These are phyloP conservation scores for Hipparchia sbordonii DNA, from an alignment of 2,888 invertebrate species.

Conservation along the genomic window DNA sequence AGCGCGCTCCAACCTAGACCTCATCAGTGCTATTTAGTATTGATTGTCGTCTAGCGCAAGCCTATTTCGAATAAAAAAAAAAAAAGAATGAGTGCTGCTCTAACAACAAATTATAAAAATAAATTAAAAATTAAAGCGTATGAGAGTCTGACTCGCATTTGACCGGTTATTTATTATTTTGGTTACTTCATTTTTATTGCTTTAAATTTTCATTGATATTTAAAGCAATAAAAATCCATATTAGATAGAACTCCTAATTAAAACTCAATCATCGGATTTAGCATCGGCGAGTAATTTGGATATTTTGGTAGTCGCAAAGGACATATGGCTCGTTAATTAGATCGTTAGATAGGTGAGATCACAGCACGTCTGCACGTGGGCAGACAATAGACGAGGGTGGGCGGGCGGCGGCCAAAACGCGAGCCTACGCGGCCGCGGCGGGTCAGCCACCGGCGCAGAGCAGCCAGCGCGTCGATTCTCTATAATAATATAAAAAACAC, in stretches of 20 bases:
- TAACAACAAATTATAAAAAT: too few species aligned
- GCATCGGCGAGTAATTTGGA: conserved; percentile 33
- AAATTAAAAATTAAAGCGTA: too few species aligned
- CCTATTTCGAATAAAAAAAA: too few species aligned
- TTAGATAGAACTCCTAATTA: not conserved
- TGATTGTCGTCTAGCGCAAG: too few species aligned
- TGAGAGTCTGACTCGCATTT: too few species aligned
- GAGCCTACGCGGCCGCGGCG: conserved; percentile 60
- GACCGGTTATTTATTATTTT: too few species aligned
- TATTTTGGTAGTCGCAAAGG: conserved; percentile 33
- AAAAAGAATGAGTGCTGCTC: too few species aligned
- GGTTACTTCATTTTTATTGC: too few species aligned
- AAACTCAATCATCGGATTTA: not conserved
- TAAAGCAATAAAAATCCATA: conserved; percentile 32
- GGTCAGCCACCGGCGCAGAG: conserved; percentile 31
- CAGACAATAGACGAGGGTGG: conserved; percentile 72
- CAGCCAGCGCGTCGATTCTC: too few species aligned
- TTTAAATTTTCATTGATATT: not conserved
- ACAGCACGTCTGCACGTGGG: conserved; percentile 65
- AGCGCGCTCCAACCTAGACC: too few species aligned
- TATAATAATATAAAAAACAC: too few species aligned
- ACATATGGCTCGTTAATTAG: conserved; percentile 53
- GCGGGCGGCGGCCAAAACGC: conserved; percentile 63
- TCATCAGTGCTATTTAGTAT: too few species aligned
- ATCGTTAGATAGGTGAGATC: conserved; percentile 63